Percentiles rank a stretch among this genome's conserved stretches.
Conservation (phyloP, 2,797 vertebrate species). For the Buphagus erythrorhynchus region DNA sequence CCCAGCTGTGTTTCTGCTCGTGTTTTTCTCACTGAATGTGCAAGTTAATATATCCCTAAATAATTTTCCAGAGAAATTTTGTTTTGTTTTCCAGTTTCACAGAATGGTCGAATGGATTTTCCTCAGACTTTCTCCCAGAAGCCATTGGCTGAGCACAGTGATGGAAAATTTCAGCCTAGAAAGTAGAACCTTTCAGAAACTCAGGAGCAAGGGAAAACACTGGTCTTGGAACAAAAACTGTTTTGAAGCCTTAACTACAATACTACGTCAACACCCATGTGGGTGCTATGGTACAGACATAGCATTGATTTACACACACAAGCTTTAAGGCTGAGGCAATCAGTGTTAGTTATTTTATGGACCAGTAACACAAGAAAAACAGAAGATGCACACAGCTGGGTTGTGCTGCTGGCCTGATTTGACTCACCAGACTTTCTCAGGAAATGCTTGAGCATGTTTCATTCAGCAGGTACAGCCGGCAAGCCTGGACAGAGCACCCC, state of each 20-base stretch:
- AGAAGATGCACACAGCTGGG: constrained; percentile 12
- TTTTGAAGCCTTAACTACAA: constrained; percentile 31
- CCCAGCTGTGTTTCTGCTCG: not conserved
- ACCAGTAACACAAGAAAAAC: constrained; percentile 4
- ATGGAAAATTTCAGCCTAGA: constrained; percentile 82
- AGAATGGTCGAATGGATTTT: constrained; percentile 74
- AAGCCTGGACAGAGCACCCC: constrained; percentile 41
- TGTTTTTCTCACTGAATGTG: constrained; percentile 2
- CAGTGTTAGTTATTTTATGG: constrained; percentile 41
- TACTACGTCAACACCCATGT: not conserved
- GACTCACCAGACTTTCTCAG: constrained; percentile 53
- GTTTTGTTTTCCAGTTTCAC: constrained; percentile 69
- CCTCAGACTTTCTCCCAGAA: constrained; percentile 74
- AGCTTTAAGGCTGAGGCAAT: not conserved
- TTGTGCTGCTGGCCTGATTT: constrained; percentile 38
- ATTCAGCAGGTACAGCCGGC: constrained; percentile 40
- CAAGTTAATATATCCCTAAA: constrained; percentile 5
- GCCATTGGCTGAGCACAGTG: constrained; percentile 73
- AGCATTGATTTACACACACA: not conserved
- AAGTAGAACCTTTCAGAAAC: constrained; percentile 78
- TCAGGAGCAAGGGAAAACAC: constrained; percentile 71
- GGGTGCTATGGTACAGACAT: not conserved
- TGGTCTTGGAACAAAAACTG: constrained; percentile 16
- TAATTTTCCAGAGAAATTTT: constrained; percentile 31
- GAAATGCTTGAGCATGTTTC: constrained; percentile 62